These are phyloP conservation scores for Tenebrio molitor DNA, from an alignment of 1,140 invertebrate species.

Conservation along the genomic window DNA sequence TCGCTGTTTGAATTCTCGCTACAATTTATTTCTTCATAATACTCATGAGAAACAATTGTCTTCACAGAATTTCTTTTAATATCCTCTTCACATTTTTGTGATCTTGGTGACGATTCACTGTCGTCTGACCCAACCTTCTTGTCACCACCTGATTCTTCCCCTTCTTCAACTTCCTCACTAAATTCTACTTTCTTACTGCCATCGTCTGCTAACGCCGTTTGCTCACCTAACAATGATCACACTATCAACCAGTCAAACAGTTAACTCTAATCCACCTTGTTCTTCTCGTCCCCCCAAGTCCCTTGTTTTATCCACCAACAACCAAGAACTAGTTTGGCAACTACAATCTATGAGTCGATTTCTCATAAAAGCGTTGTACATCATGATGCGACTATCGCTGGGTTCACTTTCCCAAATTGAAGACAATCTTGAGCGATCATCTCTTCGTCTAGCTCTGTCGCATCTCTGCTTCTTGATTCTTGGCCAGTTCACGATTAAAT, in stretches of 20 bases:
- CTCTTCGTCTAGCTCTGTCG: neutral
- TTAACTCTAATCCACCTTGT: too few species aligned
- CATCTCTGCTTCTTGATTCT: slow-evolving; percentile 30
- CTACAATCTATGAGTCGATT: neutral
- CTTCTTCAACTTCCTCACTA: too few species aligned
- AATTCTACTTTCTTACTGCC: too few species aligned
- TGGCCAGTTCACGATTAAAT: slow-evolving; percentile 47
- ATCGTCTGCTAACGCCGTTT: too few species aligned
- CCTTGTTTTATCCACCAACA: neutral
- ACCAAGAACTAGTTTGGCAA: slow-evolving; percentile 8
- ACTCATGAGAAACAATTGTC: neutral
- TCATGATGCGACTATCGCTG: neutral
- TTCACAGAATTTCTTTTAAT: too few species aligned
- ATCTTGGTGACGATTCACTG: too few species aligned
- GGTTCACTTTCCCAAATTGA: slow-evolving; percentile 28
- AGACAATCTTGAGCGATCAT: neutral
- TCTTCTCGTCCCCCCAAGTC: too few species aligned
- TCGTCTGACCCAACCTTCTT: too few species aligned
- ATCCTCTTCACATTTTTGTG: too few species aligned
- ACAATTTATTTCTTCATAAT: neutral
- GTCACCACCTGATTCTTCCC: too few species aligned
- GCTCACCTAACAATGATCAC: too few species aligned
- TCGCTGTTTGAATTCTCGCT: neutral
- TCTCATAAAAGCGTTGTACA: neutral
- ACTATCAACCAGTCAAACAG: too few species aligned